Base-by-base conservation (phyloP, 1,140 invertebrate genomes). In the Eumaeus atala region DNA sequence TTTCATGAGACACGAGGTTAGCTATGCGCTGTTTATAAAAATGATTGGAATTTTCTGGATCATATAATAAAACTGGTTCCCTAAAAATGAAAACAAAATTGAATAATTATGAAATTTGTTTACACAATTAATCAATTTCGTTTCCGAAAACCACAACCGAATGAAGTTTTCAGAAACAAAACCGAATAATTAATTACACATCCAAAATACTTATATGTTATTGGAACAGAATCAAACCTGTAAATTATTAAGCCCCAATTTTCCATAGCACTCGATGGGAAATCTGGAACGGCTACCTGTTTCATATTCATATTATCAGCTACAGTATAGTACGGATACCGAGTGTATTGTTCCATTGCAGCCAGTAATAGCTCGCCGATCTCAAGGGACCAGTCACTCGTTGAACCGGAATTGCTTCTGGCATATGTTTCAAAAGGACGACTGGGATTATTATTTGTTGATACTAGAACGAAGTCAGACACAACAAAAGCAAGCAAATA, bases 401-500 rank as follows among this genome's bases (percentile, higher is more conserved):
- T 90, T 0, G 77, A 62, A 10, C 90, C 89, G 42, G 90, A 91
- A 64, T 92, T 92, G 14, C 90, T 84, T 21, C 93, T 89, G 5
- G 94, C 92, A 74, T 93, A 94, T 12, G 97, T 92, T 12, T 77
- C 67, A 47, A 93, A 90, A 1, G 91, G 89, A 48, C 90, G 89
- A 0, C 63, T 37, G 0, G 58, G 17, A 12, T 77, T 61, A 16
- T 64, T 74, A 38, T 57, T 66, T 0, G 40, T 47, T 12, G 72
- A 61, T 12, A 75, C 67, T 6, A 37, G 66, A 0, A 59, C 49
- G 35, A 96, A 96, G 61, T 97, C 93, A 7, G 93, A 94, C 0
- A 97, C 90, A 3, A 95, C 89, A 70, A 97, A 95, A 0, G 95
- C 95, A 6, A 97, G 82, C 3, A 97, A 75, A 63, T 97, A 98